Conservation (phyloP, 2,888 invertebrate species). For the Iselma pallidipennis region DNA sequence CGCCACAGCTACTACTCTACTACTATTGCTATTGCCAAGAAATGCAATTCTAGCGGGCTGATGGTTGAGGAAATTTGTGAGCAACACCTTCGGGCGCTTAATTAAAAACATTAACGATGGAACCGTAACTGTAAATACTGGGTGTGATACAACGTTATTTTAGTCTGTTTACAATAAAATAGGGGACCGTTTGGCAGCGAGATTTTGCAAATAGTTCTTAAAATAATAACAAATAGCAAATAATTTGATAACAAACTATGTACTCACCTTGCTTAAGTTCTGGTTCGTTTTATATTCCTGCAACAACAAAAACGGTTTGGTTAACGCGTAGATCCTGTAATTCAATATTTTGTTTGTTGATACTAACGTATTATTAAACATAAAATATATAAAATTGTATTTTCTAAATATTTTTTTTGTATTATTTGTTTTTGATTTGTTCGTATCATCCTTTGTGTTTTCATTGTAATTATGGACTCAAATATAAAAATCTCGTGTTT, state of each 20-base stretch:
- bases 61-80: neutral
- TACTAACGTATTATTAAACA: too few relatives aligned
- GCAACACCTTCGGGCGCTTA: neutral
- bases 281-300: neutral
- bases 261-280: neutral
- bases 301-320: neutral
- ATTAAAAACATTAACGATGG: neutral
- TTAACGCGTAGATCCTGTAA: too few relatives aligned
- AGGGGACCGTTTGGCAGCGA: too few relatives aligned
- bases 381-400: too few relatives aligned
- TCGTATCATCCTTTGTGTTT: neutral
- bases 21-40: too few relatives aligned
- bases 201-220: too few relatives aligned
- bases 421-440: neutral
- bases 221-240: too few relatives aligned
- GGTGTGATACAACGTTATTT: too few relatives aligned
- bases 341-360: too few relatives aligned
- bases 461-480: neutral
- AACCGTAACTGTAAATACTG: neutral
- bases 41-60: slow-evolving; percentile 14
- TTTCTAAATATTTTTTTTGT: neutral
- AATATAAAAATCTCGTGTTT: neutral
- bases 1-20: slow-evolving; percentile 34
- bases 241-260: too few relatives aligned
- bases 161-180: too few relatives aligned